Evolutionary conservation across 2,888 invertebrate genomes (phyloP), one percentile per base, ranked within the genome.

Genomic region (Meteorus colon): DNA sequence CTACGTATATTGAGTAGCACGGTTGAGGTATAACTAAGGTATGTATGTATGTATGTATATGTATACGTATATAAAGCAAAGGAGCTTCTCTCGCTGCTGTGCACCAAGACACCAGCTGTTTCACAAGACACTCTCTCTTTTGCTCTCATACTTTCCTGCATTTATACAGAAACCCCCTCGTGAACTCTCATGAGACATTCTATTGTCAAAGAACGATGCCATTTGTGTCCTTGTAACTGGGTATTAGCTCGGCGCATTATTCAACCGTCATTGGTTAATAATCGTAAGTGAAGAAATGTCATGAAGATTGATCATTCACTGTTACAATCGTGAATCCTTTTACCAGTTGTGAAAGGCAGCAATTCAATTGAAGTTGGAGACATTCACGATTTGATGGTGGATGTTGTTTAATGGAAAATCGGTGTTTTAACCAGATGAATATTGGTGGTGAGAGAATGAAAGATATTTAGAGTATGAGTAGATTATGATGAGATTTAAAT

Each of bases 201-300:
- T 60, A 72, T 70, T 66, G 76, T 71, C 60, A 70, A 77, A 71
- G 73, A 78, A 76, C 72, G 77, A 73, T 74, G 74, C 77, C 76
- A 76, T 79, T 80, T 80, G 75, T 65, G 73, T 63, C 74, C 77
- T 73, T 55, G 70, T 78, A 77, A 78, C 78, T 68, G 78, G 19
- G 78, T 77, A 79, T 80, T 76, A 80, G 63, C 74, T 72, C 71
- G 67, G 70, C 68, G 73, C 74, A 77, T 78, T 78, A 79, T 77
- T 80, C 76, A 65, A 59, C 14, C n/a, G 41, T 51, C 37, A 60
- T 70, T 45, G 60, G 59, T 45, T 69, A 60, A 60, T 70, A 60
- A 59, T 70, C 34, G 41, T 19, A 51, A 34, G 48, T 68, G 59
- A 55, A 55, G 37, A 60, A 60, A 62, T 10, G 37, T 41, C 62